phyloP scores from a whole-genome alignment of 53 echinoderm and acorn worm species.

The Patiria pectinifera region DNA sequence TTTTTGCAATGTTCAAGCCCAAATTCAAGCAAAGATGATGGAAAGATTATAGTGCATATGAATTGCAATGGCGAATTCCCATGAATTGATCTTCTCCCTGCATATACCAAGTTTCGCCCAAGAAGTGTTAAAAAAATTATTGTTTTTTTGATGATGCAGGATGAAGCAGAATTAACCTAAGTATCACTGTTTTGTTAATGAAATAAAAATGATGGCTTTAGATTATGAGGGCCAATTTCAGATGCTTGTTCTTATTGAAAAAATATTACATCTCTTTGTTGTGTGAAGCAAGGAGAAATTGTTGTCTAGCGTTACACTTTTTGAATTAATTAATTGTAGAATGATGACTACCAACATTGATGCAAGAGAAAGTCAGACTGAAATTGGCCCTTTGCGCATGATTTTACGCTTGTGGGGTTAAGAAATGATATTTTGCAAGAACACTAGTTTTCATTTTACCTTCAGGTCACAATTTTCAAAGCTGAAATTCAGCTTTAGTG shows the following conservation, averaged over 20 bases:
- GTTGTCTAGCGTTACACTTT: too few species aligned
- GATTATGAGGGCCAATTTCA: not conserved
- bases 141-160: not conserved
- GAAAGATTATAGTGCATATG: too few species aligned
- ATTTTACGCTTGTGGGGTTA: not conserved
- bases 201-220: not conserved
- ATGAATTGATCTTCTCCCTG: too few species aligned
- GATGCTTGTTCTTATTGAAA: not conserved
- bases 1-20: not conserved
- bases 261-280: too few species aligned
- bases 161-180: not conserved
- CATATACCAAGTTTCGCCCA: not conserved
- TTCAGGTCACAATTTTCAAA: constrained; percentile 47
- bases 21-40: not conserved
- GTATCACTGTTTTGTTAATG: not conserved
- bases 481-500: constrained; percentile 58
- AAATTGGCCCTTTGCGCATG: not conserved
- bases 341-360: too few species aligned
- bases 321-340: too few species aligned
- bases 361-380: not conserved
- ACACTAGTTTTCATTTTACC: constrained; percentile 13
- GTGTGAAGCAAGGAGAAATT: too few species aligned
- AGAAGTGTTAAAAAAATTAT: not conserved
- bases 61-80: too few species aligned
- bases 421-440: not conserved